Conservation (phyloP, 2,797 vertebrate genomes). For the Pangasius djambal region DNA sequence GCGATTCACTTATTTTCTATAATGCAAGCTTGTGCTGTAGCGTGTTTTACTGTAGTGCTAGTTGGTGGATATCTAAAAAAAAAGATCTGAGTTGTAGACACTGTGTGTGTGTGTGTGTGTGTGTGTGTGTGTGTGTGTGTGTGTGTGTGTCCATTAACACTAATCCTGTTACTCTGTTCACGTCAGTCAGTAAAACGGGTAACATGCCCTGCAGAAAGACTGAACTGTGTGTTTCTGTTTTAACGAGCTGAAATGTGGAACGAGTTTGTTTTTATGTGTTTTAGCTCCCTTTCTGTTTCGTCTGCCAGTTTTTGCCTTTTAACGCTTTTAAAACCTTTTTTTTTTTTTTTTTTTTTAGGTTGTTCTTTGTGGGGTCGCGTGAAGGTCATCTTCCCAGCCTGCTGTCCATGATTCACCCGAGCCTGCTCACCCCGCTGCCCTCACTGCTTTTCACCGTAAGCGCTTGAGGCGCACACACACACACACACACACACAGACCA, state of each 20-base stretch:
- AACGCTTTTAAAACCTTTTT: constrained; percentile 20
- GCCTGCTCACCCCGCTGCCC: constrained; percentile 87
- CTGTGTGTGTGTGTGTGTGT: not conserved
- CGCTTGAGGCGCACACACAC: too few species aligned
- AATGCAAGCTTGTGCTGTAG: not conserved
- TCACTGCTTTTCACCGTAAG: constrained; percentile 93
- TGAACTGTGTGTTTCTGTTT: not conserved
- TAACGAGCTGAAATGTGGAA: not conserved
- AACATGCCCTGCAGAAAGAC: not conserved
- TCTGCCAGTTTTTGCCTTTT: constrained; percentile 21
- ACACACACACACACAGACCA: not conserved
- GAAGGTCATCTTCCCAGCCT: constrained; percentile 95
- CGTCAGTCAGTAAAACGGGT: not conserved
- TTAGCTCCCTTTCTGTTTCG: not conserved
- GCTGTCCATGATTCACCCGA: constrained; percentile 97
- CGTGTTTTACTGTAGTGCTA: not conserved
- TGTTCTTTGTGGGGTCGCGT: constrained; percentile 93
- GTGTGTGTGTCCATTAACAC: not conserved
- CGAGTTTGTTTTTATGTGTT: not conserved
- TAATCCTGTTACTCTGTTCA: not conserved
- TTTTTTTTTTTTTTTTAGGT: constrained; percentile 68
- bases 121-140: not conserved
- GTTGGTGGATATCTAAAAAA: not conserved
- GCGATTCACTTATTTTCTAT: not conserved
- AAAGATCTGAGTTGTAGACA: not conserved